Conservation (phyloP, 2,797 vertebrate genomes). For the Gastrophryne carolinensis region DNA sequence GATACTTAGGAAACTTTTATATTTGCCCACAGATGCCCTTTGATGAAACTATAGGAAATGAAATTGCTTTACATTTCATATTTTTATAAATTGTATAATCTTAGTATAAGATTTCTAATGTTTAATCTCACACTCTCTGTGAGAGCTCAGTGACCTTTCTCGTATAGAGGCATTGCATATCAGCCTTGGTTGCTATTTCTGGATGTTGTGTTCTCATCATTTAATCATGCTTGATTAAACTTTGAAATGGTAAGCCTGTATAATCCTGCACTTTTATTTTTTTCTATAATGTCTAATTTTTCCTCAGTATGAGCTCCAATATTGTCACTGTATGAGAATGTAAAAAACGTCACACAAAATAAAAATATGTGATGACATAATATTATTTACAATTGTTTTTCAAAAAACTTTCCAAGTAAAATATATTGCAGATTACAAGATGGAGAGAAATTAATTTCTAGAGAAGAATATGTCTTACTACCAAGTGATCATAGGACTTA, state of each 20-base stretch:
- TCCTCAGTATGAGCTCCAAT: neutral
- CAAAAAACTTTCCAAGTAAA: no score
- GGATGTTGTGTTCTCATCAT: conserved; percentile 37
- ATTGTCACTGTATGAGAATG: neutral
- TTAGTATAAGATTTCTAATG: no score
- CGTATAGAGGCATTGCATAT: conserved; percentile 36
- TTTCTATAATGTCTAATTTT: neutral
- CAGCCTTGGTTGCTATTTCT: conserved; percentile 30
- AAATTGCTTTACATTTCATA: no score
- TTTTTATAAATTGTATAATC: no score
- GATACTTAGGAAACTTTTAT: no score
- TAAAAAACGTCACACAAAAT: neutral
- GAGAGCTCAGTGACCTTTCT: conserved; percentile 43
- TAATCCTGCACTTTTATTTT: neutral
- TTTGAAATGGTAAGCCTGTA: conserved; percentile 38
- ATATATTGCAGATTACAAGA: no score
- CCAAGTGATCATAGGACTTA: no score
- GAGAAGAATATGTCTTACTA: no score
- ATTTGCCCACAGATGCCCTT: no score
- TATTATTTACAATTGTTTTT: no score
- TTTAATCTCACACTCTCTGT: conserved; percentile 32
- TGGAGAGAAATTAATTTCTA: no score
- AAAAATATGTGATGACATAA: neutral
- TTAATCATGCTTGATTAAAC: conserved; percentile 45
- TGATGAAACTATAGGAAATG: no score